These are phyloP conservation scores for Liparis tanakae DNA, from an alignment of 2,797 vertebrate genomes.

Conservation along the genomic window DNA sequence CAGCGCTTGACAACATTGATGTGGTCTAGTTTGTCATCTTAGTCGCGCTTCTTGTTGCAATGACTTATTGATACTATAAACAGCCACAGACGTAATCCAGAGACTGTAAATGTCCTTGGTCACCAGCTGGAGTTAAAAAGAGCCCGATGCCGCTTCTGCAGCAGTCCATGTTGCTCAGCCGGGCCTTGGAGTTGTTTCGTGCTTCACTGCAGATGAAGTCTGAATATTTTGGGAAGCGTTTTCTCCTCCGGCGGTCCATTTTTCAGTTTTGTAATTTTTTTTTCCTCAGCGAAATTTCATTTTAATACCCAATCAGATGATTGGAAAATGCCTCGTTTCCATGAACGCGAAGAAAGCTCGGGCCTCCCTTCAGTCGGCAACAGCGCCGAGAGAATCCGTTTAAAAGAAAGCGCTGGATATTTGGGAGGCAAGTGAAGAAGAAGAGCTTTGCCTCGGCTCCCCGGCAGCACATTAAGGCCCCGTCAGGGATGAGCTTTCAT, in stretches of 20 bases:
- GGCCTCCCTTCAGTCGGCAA: constrained; percentile 20
- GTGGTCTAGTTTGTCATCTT: neutral
- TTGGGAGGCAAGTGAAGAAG: constrained; percentile 23
- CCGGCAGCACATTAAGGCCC: constrained; percentile 56
- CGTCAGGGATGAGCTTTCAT: constrained; percentile 72
- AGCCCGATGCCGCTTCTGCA: constrained; percentile 6
- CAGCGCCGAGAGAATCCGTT: constrained; percentile 15
- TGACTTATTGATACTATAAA: constrained; percentile 10
- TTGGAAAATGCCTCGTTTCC: constrained; percentile 53
- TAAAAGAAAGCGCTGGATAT: constrained; percentile 10
- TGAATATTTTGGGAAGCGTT: constrained; percentile 42
- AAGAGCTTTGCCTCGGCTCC: constrained; percentile 56
- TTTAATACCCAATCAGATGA: constrained; percentile 49
- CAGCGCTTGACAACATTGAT: neutral
- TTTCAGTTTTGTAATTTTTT: constrained; percentile 32
- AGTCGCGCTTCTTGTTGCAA: neutral
- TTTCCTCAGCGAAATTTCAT: constrained; percentile 27
- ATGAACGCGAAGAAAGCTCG: constrained; percentile 23
- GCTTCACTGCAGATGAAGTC: constrained; percentile 57
- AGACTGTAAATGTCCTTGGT: neutral
- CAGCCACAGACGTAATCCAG: neutral
- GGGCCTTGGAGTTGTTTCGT: constrained; percentile 41
- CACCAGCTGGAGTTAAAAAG: neutral
- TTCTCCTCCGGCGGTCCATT: constrained; percentile 47
- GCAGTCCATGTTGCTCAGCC: neutral